Base-by-base conservation (phyloP, 2,113 vertebrate species). In the Trichomycterus rosablanca region DNA sequence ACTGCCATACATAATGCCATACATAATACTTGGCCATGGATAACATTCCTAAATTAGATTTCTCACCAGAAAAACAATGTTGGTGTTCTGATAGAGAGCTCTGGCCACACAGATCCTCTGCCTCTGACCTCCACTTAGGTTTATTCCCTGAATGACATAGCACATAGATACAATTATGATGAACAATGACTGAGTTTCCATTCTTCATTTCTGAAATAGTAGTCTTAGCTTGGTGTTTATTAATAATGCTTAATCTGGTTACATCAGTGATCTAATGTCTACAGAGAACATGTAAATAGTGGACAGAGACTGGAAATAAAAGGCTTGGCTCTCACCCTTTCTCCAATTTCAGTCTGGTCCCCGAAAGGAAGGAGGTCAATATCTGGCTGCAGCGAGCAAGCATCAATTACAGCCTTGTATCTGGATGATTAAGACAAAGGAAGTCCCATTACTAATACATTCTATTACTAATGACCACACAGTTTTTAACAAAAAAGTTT, bases 331-430 rank as follows among this genome's bases (percentile, higher is more conserved):
- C 69, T 7, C 72, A 99, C 96, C 88, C 95, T 80, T 73, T 99
- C 96, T 86, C 96, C 96, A 23, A 99, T 99, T 85, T 97, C 94
- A n/a, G 96, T 99, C 74, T 98, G 96, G 78, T 99, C 95, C 72
- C 95, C 94, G 51, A 96, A 97, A 0, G 95, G 96, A 67, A 99
- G 73, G 58, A 99, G 86, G 71, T 99, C 96, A 32, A 99, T 96
- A 74, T 99, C 96, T n/a, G 93, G 95, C 77, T 99, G 94, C 67
- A 99, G 89, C 42, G 94, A 99, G 63, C 96, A 98, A 1, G 94
- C 91, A 9, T 99, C 95, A 9, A 95, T 98, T 65, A 99, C 94
- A 1, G 89, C 88, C 83, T 97, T 97, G 80, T 99, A 99, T 79
- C 96, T 99, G 77, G 24, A 51, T 22, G 45, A 56, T 73, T 2